Evolutionary conservation across 2,797 vertebrate species (phyloP).

Genomic region (Coendou prehensilis): DNA sequence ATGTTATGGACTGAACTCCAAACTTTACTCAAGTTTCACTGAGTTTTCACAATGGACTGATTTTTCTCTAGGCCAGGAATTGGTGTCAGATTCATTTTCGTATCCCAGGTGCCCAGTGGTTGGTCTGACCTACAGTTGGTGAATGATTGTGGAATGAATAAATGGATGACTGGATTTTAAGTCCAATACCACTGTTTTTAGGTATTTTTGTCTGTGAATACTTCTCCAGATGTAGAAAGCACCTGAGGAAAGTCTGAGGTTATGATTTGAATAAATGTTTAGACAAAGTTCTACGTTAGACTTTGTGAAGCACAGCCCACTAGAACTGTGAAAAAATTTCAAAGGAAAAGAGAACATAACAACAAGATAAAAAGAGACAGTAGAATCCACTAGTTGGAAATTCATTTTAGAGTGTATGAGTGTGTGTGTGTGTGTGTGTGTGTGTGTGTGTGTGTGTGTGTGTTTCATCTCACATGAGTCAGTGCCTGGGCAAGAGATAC

Average conservation of each 20-base stretch:
- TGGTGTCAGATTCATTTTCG: neutral
- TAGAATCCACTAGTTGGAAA: neutral
- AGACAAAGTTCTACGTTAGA: neutral
- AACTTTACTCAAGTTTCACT: neutral
- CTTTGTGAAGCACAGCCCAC: neutral
- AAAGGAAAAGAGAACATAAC: neutral
- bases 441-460: neutral
- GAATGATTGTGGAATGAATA: neutral
- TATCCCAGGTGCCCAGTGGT: too few species aligned
- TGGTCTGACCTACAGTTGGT: neutral
- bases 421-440: too few species aligned
- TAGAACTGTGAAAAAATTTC: neutral
- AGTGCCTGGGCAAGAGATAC: neutral
- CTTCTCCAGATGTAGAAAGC: neutral
- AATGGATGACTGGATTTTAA: neutral
- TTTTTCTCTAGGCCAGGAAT: neutral
- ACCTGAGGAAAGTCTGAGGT: neutral
- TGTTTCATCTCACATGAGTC: neutral
- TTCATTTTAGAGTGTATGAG: neutral
- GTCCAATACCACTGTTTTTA: neutral
- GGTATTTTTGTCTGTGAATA: neutral
- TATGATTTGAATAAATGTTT: neutral
- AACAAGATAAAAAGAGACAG: neutral
- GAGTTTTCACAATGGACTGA: constrained; percentile 1
- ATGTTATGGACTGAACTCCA: neutral